These are phyloP conservation scores for Archips xylosteana DNA, from an alignment of 2,888 invertebrate species.

Conservation along the genomic window DNA sequence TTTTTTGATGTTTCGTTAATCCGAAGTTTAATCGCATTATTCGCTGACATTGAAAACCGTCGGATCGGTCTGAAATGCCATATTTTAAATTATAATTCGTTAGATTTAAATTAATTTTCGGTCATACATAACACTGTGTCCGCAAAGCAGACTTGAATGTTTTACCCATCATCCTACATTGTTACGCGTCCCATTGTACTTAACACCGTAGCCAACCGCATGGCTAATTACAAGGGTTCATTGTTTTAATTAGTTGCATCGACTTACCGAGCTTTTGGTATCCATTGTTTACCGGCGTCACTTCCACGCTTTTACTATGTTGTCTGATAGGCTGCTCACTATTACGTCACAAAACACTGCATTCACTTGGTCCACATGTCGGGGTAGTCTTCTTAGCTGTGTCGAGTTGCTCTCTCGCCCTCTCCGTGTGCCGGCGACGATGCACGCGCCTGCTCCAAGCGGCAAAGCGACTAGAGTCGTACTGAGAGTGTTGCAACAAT, in stretches of 20 bases:
- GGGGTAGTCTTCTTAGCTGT: conserved; percentile 62
- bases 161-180: conserved; percentile 3
- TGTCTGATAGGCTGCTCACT: conserved; percentile 52
- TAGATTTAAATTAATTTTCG: neutral
- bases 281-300: conserved; percentile 73
- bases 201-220: conserved; percentile 16
- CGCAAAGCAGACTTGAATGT: conserved; percentile 7
- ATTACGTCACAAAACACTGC: conserved; percentile 82
- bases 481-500: conserved; percentile 84
- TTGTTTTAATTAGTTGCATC: conserved; percentile 55
- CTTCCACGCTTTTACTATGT: conserved; percentile 61
- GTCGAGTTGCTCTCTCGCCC: conserved; percentile 81
- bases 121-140: neutral
- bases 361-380: conserved; percentile 83
- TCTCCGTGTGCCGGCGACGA: conserved; percentile 83
- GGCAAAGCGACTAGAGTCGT: conserved; percentile 87
- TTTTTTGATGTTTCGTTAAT: no score
- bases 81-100: neutral
- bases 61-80: neutral
- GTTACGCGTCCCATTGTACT: conserved; percentile 6
- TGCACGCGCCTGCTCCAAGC: conserved; percentile 80
- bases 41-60: neutral
- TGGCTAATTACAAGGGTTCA: conserved; percentile 23
- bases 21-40: neutral
- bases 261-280: conserved; percentile 80